Conservation (phyloP, 2,888 invertebrate genomes). For the Pristionchus entomophagus region DNA sequence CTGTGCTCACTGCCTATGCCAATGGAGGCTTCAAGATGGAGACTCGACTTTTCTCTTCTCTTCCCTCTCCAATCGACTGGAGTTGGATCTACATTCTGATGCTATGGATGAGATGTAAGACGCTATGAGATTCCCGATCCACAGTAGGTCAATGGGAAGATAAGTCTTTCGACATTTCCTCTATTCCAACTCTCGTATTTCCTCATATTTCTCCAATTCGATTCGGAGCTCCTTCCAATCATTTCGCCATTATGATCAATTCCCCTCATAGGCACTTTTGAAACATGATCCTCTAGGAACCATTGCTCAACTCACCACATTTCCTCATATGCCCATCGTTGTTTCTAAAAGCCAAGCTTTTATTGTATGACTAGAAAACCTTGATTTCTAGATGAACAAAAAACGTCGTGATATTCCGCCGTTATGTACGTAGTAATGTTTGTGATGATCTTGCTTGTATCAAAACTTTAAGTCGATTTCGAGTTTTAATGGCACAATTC, state of each 20-base stretch:
- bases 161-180: conserved; percentile 9
- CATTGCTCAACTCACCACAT: background rate
- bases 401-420: background rate
- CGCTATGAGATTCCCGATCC: conserved; percentile 42
- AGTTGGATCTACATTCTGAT: background rate
- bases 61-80: background rate
- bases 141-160: conserved; percentile 30
- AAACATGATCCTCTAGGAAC: background rate
- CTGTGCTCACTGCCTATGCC: background rate
- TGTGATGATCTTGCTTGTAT: background rate
- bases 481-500: conserved; percentile 34
- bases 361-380: background rate
- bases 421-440: background rate
- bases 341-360: background rate
- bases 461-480: conserved; percentile 19
- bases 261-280: background rate
- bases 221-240: background rate
- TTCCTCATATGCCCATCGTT: background rate
- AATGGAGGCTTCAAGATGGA: conserved; percentile 33
- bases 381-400: conserved; percentile 1
- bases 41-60: conserved; percentile 24
- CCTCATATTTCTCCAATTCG: background rate
- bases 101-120: conserved; percentile 28
- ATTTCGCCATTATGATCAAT: conserved; percentile 1
- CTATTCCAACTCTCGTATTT: background rate